Evolutionary conservation across 2,888 invertebrate species (phyloP).

Genomic region (Nymphalis c-album): DNA sequence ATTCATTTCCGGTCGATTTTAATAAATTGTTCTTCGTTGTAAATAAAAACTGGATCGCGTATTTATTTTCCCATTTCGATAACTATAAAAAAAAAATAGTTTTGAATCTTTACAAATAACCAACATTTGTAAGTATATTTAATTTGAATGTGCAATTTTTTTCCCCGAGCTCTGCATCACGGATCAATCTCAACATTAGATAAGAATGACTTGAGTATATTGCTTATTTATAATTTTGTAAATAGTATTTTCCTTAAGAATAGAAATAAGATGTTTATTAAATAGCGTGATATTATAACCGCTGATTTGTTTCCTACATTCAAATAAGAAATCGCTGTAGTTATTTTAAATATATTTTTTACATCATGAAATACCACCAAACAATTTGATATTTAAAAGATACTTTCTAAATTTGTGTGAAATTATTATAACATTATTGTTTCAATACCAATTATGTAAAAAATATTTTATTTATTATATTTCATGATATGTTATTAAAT

Average conservation of each 20-base stretch:
- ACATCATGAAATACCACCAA: not conserved
- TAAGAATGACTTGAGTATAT: constrained; percentile 43
- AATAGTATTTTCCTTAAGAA: constrained; percentile 25
- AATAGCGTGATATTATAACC: constrained; percentile 18
- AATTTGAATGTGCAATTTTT: constrained; percentile 13
- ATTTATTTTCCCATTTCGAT: not conserved
- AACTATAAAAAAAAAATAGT: not conserved
- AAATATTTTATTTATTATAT: too few relatives aligned
- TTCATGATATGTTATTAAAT: too few relatives aligned
- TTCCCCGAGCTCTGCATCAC: constrained; percentile 41
- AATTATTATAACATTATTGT: too few relatives aligned
- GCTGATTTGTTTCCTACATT: constrained; percentile 9
- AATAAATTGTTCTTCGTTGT: not conserved
- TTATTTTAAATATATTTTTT: constrained; percentile 8
- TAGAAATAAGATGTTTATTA: constrained; percentile 19
- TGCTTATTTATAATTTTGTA: constrained; percentile 27
- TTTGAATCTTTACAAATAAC: not conserved
- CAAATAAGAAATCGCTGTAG: constrained; percentile 6
- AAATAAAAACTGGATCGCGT: not conserved
- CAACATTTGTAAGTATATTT: not conserved
- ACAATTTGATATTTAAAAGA: not conserved
- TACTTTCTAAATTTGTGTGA: not conserved
- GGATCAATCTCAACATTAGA: constrained; percentile 52
- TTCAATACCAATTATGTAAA: too few relatives aligned
- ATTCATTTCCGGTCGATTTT: too few relatives aligned